Percentiles rank a stretch among this genome's conserved stretches.
Conservation (phyloP, 2,888 invertebrate genomes). For the Marronus borbonicus region DNA sequence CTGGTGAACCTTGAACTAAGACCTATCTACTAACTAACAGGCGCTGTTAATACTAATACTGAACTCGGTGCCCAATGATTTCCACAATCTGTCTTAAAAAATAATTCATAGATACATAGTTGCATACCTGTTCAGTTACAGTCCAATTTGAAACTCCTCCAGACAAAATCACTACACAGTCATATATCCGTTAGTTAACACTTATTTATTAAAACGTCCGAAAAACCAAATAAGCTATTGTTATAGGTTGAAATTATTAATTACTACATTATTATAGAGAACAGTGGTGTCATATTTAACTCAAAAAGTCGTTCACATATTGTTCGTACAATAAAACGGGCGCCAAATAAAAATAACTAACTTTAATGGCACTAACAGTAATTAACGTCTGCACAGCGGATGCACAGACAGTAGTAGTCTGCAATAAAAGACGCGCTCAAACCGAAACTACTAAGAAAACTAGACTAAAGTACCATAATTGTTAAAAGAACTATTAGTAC, state of each 20-base stretch:
- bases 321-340: slow-evolving; percentile 36
- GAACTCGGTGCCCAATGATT: too few species aligned
- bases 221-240: not conserved
- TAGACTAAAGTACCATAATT: slow-evolving; percentile 22
- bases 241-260: not conserved
- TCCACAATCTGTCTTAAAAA: too few species aligned
- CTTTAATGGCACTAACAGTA: slow-evolving; percentile 26
- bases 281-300: not conserved
- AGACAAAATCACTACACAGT: too few species aligned
- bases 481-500: slow-evolving; percentile 36
- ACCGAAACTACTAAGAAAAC: slow-evolving; percentile 19
- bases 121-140: too few species aligned
- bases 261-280: not conserved
- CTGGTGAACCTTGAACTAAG: too few species aligned
- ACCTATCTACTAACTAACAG: too few species aligned
- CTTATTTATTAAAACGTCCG: not conserved
- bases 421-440: slow-evolving; percentile 2
- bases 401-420: not conserved
- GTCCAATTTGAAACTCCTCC: too few species aligned
- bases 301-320: slow-evolving; percentile 28
- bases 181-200: too few species aligned
- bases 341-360: slow-evolving; percentile 38
- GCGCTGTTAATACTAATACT: too few species aligned
- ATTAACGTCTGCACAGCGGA: slow-evolving; percentile 25
- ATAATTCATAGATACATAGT: too few species aligned